A percentile compares a stretch with the other conserved stretches of the same genome.
These are phyloP conservation scores for Nilaparvata lugens DNA, from an alignment of 1,140 invertebrate genomes.

Conservation along the genomic window DNA sequence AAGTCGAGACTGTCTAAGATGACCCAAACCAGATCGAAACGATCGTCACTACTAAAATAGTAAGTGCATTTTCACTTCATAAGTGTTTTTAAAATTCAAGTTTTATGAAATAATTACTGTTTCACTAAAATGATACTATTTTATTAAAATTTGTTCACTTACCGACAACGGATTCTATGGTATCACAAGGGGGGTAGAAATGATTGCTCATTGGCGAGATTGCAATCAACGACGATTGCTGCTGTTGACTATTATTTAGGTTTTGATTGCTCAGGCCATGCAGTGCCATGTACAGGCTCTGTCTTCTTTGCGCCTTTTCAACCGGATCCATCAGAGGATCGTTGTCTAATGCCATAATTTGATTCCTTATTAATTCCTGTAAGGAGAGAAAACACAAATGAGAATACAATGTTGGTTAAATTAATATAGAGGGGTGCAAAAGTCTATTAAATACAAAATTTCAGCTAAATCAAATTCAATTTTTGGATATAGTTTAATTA, in stretches of 20 bases:
- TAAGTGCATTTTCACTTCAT: no score
- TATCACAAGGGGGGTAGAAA: conserved; percentile 49
- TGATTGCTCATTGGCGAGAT: conserved; percentile 49
- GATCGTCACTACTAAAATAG: no score
- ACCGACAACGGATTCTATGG: conserved; percentile 67
- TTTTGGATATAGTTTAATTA: no score
- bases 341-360: conserved; percentile 58
- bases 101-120: no score
- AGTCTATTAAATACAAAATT: no score
- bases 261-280: conserved; percentile 14
- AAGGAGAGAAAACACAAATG: conserved; percentile 16
- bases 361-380: conserved; percentile 49
- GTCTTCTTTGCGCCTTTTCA: conserved; percentile 64
- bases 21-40: no score
- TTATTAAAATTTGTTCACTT: conserved; percentile 30
- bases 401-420: no score
- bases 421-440: no score
- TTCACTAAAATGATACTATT: neutral
- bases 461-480: no score
- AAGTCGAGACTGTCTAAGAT: no score
- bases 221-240: conserved; percentile 37
- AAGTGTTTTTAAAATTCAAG: no score
- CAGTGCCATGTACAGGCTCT: conserved; percentile 51
- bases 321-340: conserved; percentile 51
- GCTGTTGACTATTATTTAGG: neutral